Evolutionary conservation across 1,140 invertebrate genomes (phyloP).

Genomic region (Drosophila ogumai): DNA sequence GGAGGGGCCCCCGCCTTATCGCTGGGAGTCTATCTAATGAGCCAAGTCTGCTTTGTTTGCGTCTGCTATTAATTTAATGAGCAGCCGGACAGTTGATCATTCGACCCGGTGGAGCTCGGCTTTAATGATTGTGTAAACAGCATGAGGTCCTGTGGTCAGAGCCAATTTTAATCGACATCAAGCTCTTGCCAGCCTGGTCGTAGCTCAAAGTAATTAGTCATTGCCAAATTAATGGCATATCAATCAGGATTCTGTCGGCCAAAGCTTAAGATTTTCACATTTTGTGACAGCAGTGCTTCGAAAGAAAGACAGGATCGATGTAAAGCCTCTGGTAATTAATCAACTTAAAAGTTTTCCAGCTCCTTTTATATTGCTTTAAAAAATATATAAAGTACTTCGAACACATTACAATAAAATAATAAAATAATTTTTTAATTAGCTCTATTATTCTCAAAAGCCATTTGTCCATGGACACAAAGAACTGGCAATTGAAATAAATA

Average conservation of each 20-base stretch:
- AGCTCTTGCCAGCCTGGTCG: constrained; percentile 38
- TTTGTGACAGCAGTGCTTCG: not conserved
- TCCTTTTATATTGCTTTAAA: not conserved
- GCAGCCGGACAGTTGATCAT: constrained; percentile 54
- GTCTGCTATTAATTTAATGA: constrained; percentile 64
- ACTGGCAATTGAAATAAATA: constrained; percentile 20
- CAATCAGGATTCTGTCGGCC: constrained; percentile 10
- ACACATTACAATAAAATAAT: not conserved
- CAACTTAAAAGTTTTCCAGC: not conserved
- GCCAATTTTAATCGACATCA: constrained; percentile 16
- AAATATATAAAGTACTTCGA: not conserved
- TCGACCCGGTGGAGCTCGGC: constrained; percentile 20
- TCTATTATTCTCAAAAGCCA: not conserved
- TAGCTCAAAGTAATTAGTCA: constrained; percentile 72
- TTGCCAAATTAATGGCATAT: constrained; percentile 41
- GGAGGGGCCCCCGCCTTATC: constrained; percentile 19
- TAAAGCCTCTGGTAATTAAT: constrained; percentile 12
- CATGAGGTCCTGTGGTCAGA: constrained; percentile 55
- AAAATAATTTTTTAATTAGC: not conserved
- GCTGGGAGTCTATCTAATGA: constrained; percentile 57
- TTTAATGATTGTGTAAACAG: constrained; percentile 47
- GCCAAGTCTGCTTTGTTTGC: constrained; percentile 24
- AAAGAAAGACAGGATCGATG: not conserved
- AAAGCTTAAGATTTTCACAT: not conserved
- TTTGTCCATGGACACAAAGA: not conserved